These are phyloP conservation scores for Scaptomyza polygonia DNA, from an alignment of 2,888 invertebrate genomes.

Conservation along the genomic window DNA sequence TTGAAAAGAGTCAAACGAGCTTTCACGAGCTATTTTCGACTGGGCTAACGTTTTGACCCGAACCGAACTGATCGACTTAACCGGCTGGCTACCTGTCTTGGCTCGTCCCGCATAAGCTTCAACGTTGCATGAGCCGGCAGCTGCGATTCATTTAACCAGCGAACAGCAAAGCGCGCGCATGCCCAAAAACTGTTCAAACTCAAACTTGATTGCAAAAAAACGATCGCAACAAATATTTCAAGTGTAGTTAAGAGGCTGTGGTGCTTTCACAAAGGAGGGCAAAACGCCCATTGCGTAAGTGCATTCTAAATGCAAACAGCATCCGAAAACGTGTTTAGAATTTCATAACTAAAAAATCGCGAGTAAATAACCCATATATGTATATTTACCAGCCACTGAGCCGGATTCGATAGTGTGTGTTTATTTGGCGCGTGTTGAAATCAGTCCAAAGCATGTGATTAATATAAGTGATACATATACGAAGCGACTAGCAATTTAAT, in stretches of 20 bases:
- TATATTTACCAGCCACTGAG: conserved; percentile 6
- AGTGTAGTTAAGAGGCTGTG: neutral
- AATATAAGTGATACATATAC: conserved; percentile 3
- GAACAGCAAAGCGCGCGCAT: conserved; percentile 71
- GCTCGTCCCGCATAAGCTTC: conserved; percentile 57
- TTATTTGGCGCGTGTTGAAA: conserved; percentile 12
- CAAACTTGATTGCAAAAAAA: neutral
- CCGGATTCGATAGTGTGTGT: conserved; percentile 26
- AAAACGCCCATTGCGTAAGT: conserved; percentile 62
- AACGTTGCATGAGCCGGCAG: conserved; percentile 49
- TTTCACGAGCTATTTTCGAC: conserved; percentile 11
- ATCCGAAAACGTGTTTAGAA: conserved; percentile 71
- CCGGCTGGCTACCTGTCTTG: conserved; percentile 62
- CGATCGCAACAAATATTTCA: neutral
- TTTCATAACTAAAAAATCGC: conserved; percentile 51
- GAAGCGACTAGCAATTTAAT: neutral
- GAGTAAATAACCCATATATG: conserved; percentile 3
- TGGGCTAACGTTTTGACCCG: conserved; percentile 40
- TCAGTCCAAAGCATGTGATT: neutral
- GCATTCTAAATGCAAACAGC: conserved; percentile 53
- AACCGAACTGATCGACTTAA: conserved; percentile 57
- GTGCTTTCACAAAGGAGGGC: conserved; percentile 35
- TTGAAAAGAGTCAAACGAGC: conserved; percentile 59
- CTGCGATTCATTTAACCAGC: conserved; percentile 60
- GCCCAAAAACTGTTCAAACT: conserved; percentile 48